A percentile compares a stretch with the other conserved stretches of the same genome.
Evolutionary conservation across 2,113 vertebrate species (phyloP).

Genomic region (Ageneiosus marmoratus): DNA sequence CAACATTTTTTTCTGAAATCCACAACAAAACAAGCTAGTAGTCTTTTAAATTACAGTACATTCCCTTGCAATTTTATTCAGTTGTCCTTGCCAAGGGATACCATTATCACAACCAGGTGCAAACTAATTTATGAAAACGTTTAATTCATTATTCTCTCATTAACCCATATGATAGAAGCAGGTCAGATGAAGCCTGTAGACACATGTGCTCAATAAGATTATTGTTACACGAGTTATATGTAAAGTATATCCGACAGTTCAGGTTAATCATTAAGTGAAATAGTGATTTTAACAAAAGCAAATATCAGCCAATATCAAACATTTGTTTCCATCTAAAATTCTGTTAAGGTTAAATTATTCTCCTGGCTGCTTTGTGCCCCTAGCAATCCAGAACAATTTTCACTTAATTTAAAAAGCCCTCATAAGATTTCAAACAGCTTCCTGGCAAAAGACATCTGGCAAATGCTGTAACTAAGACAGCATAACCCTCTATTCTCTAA

Average conservation of each 20-base stretch:
- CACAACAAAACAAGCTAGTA: constrained; percentile 5
- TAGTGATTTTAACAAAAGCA: background rate
- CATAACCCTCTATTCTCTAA: constrained; percentile 24
- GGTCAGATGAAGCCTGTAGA: background rate
- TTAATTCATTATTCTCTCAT: constrained; percentile 19
- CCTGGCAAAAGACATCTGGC: constrained; percentile 25
- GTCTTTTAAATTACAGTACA: background rate
- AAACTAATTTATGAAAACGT: constrained; percentile 1
- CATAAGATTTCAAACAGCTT: constrained; percentile 15
- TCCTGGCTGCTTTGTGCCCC: background rate
- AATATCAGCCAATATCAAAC: background rate
- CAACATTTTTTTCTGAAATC: background rate
- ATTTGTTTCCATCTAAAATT: constrained; percentile 5
- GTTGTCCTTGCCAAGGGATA: background rate
- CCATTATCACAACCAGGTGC: background rate
- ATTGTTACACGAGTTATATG: constrained; percentile 1
- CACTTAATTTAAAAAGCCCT: constrained; percentile 19
- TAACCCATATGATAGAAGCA: constrained; percentile 2
- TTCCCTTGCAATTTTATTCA: background rate
- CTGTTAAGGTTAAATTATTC: constrained; percentile 5
- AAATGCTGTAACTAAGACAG: constrained; percentile 20
- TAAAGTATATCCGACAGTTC: background rate
- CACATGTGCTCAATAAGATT: background rate
- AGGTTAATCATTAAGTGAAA: background rate
- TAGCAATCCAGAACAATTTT: constrained; percentile 18